Conservation (phyloP, 2,888 invertebrate genomes). For the Nemoura dubitans region DNA sequence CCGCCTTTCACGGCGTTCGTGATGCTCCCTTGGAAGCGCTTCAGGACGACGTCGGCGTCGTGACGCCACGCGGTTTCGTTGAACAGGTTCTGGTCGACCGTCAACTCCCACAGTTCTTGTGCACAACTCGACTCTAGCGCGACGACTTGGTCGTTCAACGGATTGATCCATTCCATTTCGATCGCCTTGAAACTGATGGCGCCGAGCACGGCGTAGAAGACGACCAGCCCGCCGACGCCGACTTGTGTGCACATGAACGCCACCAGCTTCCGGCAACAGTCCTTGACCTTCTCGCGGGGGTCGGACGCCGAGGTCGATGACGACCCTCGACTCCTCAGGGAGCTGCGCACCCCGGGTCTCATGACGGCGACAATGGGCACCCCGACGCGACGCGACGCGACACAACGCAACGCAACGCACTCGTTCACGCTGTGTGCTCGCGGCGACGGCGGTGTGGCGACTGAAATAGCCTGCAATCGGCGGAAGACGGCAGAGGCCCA, state of each 20-base stretch:
- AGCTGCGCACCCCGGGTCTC: conserved; percentile 60
- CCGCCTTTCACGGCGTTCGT: conserved; percentile 72
- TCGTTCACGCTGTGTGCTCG: not conserved
- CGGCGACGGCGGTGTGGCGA: not conserved
- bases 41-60: conserved; percentile 70
- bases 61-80: conserved; percentile 71
- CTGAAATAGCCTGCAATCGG: not conserved
- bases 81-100: conserved; percentile 71
- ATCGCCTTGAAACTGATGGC: conserved; percentile 83
- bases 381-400: no score
- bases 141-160: conserved; percentile 61
- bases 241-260: conserved; percentile 94
- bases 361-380: not conserved
- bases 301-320: conserved; percentile 73
- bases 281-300: conserved; percentile 80
- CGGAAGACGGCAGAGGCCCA: conserved; percentile 33
- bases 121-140: conserved; percentile 65
- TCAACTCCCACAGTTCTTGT: conserved; percentile 75
- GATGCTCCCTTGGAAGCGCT: conserved; percentile 74
- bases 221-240: conserved; percentile 87
- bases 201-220: conserved; percentile 86
- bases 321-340: conserved; percentile 68
- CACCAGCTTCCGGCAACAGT: conserved; percentile 84
- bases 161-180: conserved; percentile 67
- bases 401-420: not conserved